Percentiles rank a stretch among this genome's conserved stretches.
Evolutionary conservation across 2,113 vertebrate species (phyloP).

Genomic region (Lipophrys pholis): DNA sequence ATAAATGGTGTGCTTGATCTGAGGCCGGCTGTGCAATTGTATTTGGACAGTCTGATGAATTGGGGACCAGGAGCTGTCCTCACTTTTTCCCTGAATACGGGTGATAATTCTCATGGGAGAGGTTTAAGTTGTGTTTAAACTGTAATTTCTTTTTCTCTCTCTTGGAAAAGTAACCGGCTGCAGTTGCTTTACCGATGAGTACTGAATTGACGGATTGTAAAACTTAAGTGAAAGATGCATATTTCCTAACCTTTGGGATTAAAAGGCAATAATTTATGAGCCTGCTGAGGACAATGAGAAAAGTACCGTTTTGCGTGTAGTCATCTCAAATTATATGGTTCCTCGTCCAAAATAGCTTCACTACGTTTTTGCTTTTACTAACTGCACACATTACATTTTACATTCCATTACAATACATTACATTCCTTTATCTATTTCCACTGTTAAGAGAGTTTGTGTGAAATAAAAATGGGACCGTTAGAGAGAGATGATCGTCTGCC

Average conservation of each 20-base stretch:
- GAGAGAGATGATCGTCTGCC: no score
- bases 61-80: slow-evolving; percentile 57
- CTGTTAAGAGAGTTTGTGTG: no score
- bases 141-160: slow-evolving; percentile 28
- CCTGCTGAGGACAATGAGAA: background rate
- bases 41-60: slow-evolving; percentile 80
- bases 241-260: background rate
- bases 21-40: slow-evolving; percentile 67
- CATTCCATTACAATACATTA: no score
- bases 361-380: no score
- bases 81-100: slow-evolving; percentile 56
- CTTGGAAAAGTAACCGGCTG: slow-evolving; percentile 8
- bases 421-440: no score
- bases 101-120: slow-evolving; percentile 63
- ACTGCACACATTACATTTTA: no score
- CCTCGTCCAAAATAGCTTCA: background rate
- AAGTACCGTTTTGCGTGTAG: background rate
- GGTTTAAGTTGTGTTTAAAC: slow-evolving; percentile 36
- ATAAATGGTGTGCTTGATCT: slow-evolving; percentile 75
- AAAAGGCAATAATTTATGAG: background rate
- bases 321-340: background rate
- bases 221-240: background rate
- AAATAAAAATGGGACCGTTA: no score
- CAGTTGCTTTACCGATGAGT: background rate
- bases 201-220: slow-evolving; percentile 18